Evolutionary conservation across 1,140 invertebrate species (phyloP).

Genomic region (Ylistrum balloti): DNA sequence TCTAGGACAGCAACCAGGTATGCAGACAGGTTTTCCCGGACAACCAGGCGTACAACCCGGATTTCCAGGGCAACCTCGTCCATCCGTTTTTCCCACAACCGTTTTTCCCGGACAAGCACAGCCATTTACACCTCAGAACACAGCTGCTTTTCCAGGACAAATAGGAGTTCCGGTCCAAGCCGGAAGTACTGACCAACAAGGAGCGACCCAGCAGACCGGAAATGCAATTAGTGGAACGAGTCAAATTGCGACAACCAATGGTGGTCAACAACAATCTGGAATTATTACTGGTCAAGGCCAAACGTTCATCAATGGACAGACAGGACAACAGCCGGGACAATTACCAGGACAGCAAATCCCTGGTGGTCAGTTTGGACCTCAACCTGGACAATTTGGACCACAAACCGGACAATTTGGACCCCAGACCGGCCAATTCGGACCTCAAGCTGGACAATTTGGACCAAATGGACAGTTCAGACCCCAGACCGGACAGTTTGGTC

Average conservation of each 20-base stretch:
- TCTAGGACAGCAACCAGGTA: neutral
- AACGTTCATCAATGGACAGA: neutral
- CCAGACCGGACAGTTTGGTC: neutral
- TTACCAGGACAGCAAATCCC: slow-evolving; percentile 45
- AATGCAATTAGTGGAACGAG: neutral
- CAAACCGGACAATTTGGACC: slow-evolving; percentile 41
- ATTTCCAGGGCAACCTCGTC: neutral
- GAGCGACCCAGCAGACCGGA: neutral
- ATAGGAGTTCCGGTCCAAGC: neutral
- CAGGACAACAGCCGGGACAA: slow-evolving; percentile 46
- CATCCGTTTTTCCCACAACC: slow-evolving; percentile 3
- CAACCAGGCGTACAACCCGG: neutral
- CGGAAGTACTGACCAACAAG: neutral
- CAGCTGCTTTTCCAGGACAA: neutral
- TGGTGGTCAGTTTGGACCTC: slow-evolving; percentile 41
- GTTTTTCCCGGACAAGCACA: slow-evolving; percentile 44
- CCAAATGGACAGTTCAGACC: neutral
- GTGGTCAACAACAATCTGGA: slow-evolving; percentile 43
- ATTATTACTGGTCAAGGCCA: slow-evolving; percentile 42
- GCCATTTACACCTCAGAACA: slow-evolving; percentile 39
- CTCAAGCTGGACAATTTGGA: slow-evolving; percentile 6
- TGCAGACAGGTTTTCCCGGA: neutral
- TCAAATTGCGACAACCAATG: neutral
- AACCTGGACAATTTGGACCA: slow-evolving; percentile 44
- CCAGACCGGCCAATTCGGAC: neutral